Evolutionary conservation across 1,140 invertebrate species (phyloP).

Genomic region (Drosophila sproati): DNA sequence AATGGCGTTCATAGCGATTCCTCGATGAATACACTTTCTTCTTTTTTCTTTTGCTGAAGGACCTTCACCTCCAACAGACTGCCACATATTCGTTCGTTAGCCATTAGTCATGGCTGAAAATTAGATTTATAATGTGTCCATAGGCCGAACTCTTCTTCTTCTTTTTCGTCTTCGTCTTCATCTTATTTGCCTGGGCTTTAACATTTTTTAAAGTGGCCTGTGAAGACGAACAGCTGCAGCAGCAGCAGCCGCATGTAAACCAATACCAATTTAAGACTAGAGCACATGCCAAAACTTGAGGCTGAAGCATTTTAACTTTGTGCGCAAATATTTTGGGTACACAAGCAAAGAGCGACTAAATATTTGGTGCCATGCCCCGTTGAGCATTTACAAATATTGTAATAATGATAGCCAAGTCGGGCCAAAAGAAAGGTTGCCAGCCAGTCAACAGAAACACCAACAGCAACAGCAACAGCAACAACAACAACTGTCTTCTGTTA

Average conservation of each 20-base stretch:
- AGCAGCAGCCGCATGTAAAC: no score
- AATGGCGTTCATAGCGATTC: neutral
- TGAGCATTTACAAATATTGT: conserved; percentile 70
- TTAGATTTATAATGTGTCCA: neutral
- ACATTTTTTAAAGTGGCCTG: neutral
- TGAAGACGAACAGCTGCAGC: neutral
- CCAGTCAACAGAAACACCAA: neutral
- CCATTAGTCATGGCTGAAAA: neutral
- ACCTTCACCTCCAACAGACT: neutral
- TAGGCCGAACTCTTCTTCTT: neutral
- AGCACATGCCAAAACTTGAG: conserved; percentile 19
- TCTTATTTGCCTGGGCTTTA: neutral
- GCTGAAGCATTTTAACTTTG: conserved; percentile 50
- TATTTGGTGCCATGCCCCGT: conserved; percentile 61
- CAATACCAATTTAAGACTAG: neutral
- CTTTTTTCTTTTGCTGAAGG: no score
- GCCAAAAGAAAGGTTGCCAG: neutral
- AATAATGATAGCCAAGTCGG: conserved; percentile 64
- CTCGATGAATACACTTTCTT: neutral
- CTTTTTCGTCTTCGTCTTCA: no score
- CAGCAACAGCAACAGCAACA: no score
- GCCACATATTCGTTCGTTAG: neutral
- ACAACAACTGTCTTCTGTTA: neutral
- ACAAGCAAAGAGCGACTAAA: conserved; percentile 58
- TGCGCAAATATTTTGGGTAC: conserved; percentile 64